Evolutionary conservation across 2,113 vertebrate species (phyloP).

Genomic region (Sturnira hondurensis): DNA sequence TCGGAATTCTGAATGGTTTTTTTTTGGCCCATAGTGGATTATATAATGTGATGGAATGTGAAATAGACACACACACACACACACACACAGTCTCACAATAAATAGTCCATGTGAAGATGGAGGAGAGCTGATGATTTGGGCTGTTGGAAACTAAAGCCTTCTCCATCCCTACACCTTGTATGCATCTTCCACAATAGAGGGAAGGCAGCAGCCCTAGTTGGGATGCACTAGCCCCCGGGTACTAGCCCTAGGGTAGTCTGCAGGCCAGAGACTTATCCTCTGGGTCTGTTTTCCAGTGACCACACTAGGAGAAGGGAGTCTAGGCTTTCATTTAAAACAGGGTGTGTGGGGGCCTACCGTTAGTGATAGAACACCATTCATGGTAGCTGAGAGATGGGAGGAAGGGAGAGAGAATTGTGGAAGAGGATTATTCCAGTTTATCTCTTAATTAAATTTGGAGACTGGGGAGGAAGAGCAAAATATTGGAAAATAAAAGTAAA

Average conservation of each 20-base stretch:
- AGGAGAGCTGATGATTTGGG: not conserved
- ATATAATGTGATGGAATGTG: not conserved
- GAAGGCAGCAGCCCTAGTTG: not conserved
- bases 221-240: not conserved
- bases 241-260: not conserved
- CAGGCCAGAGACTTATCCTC: not conserved
- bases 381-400: not conserved
- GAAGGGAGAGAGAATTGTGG: not conserved
- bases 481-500: not conserved
- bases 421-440: not conserved
- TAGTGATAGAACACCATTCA: not conserved
- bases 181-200: not conserved
- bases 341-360: not conserved
- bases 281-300: not conserved
- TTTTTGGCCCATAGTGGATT: not conserved
- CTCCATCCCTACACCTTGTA: not conserved
- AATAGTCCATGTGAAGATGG: not conserved
- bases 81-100: not conserved
- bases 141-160: not conserved
- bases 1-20: not conserved
- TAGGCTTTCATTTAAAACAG: not conserved
- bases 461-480: not conserved
- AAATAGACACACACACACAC: not conserved
- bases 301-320: not conserved
- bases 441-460: not conserved